phyloP scores from a whole-genome alignment of 1,140 invertebrate species.

The Tetranychus cinnabarinus region DNA sequence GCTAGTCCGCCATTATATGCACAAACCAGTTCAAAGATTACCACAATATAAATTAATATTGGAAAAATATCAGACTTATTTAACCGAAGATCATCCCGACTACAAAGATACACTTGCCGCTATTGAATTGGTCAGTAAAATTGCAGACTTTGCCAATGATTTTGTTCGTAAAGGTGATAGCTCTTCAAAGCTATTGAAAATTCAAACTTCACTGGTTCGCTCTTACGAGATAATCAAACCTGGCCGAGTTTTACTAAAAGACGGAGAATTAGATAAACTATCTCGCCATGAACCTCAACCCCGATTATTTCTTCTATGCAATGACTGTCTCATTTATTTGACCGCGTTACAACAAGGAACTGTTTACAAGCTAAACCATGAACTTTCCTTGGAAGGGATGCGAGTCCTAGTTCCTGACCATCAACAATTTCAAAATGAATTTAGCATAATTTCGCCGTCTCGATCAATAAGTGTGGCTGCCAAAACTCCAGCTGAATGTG shows the following conservation, averaged over 20 bases:
- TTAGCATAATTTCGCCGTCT: conserved; percentile 32
- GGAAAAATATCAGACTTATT: conserved; percentile 36
- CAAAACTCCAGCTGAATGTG: conserved; percentile 30
- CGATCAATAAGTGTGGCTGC: conserved; percentile 41
- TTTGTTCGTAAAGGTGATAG: conserved; percentile 36
- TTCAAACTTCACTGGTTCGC: conserved; percentile 4
- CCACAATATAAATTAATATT: conserved; percentile 40
- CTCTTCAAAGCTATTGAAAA: conserved; percentile 22
- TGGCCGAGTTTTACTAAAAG: conserved; percentile 34
- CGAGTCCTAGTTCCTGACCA: conserved; percentile 23
- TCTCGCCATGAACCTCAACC: conserved; percentile 39
- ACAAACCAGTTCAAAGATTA: conserved; percentile 48
- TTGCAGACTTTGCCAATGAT: conserved; percentile 48
- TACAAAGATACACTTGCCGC: conserved; percentile 38
- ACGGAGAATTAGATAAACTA: conserved; percentile 40
- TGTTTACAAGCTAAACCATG: conserved; percentile 27
- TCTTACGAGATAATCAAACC: conserved; percentile 6
- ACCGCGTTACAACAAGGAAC: conserved; percentile 18
- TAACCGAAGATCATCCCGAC: conserved; percentile 31
- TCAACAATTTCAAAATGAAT: conserved; percentile 32
- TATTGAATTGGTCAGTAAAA: conserved; percentile 38
- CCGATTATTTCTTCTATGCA: conserved; percentile 43
- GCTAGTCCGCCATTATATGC: conserved; percentile 41
- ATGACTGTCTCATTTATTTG: conserved; percentile 41
- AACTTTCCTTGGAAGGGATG: conserved; percentile 35